Percentiles rank a stretch among this genome's conserved stretches.
phyloP scores from a whole-genome alignment of 2,797 vertebrate genomes.

The Tokudaia tokunoshimensis region DNA sequence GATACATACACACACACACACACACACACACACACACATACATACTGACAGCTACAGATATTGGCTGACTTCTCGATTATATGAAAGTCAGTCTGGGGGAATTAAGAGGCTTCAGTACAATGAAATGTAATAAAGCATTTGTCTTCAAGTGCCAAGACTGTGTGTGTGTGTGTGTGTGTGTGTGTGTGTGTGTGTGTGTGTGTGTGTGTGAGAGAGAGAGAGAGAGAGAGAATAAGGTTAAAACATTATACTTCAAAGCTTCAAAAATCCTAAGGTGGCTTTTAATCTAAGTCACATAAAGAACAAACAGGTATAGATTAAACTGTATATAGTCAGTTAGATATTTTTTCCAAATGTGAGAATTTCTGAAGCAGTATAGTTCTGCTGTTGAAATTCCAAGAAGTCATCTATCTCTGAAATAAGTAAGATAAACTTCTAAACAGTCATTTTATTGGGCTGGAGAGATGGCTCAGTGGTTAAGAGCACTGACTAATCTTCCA shows the following conservation, averaged over 20 bases:
- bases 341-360: background rate
- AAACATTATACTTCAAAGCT: constrained; percentile 12
- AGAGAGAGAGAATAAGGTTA: background rate
- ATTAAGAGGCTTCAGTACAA: constrained; percentile 19
- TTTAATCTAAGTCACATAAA: background rate
- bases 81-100: background rate
- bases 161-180: no score
- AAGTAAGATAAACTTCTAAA: background rate
- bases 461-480: no score
- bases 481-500: no score
- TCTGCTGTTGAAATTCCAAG: background rate
- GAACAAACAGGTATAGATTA: background rate
- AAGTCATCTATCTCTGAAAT: background rate
- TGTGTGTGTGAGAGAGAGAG: background rate
- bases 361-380: background rate
- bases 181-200: no score
- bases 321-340: background rate
- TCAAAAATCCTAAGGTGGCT: background rate
- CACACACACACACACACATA: no score
- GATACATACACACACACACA: no score
- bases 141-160: background rate
- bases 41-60: background rate
- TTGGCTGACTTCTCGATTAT: background rate
- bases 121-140: background rate
- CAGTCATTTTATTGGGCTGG: background rate